Conservation (phyloP, 2,888 invertebrate species). For the Chymomyza fuscimana region DNA sequence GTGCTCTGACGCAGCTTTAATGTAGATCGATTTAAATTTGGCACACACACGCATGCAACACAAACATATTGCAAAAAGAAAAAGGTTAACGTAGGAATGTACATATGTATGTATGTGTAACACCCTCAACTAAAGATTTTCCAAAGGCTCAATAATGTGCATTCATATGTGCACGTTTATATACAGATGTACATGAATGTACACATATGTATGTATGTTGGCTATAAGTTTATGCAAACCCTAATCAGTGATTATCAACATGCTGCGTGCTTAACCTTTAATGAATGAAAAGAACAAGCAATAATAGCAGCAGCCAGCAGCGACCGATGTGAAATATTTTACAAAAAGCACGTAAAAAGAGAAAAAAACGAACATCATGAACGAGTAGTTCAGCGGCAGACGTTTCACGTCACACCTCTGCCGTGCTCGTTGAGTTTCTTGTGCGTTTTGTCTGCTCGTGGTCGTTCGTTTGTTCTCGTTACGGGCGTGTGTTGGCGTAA, state of each 20-base stretch:
- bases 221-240: conserved; percentile 7
- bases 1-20: conserved; percentile 19
- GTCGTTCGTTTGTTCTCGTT: conserved; percentile 49
- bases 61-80: too few relatives aligned
- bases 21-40: conserved; percentile 29
- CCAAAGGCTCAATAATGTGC: background rate
- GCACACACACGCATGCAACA: conserved; percentile 9
- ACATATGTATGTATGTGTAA: too few relatives aligned
- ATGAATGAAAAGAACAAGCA: conserved; percentile 39
- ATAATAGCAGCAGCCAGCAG: conserved; percentile 12
- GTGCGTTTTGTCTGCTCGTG: conserved; percentile 38
- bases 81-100: too few relatives aligned
- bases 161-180: too few relatives aligned
- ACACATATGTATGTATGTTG: too few relatives aligned
- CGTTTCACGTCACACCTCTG: background rate
- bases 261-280: conserved; percentile 42
- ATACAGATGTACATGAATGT: too few relatives aligned
- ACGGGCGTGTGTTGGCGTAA: conserved; percentile 33
- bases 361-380: conserved; percentile 46
- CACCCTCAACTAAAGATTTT: background rate
- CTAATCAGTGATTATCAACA: conserved; percentile 24
- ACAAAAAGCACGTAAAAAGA: conserved; percentile 25
- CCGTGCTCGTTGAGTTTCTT: conserved; percentile 18
- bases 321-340: conserved; percentile 1
- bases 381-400: conserved; percentile 44